These are phyloP conservation scores for Parasteatoda tepidariorum DNA, from an alignment of 1,140 invertebrate species.

Conservation along the genomic window DNA sequence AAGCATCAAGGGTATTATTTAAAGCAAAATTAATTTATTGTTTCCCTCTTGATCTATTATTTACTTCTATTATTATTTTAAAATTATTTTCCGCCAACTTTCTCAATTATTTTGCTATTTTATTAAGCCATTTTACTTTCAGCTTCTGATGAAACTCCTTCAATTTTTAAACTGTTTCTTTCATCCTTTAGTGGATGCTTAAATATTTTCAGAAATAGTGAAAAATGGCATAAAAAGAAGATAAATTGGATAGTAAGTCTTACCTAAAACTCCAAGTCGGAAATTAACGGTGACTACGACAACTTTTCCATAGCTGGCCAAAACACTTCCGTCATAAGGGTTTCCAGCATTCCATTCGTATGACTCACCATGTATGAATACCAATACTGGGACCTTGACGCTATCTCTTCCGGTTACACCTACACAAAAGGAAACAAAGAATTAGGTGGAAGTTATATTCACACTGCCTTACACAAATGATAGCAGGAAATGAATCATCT, in stretches of 20 bases:
- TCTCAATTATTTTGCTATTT: too few relatives aligned
- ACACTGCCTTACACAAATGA: conserved; percentile 27
- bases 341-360: conserved; percentile 97
- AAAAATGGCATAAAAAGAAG: conserved; percentile 34
- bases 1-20: too few relatives aligned
- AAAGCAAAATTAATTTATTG: too few relatives aligned
- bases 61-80: too few relatives aligned
- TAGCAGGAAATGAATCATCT: conserved; percentile 36
- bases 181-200: too few relatives aligned
- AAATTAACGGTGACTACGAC: conserved; percentile 97
- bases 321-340: conserved; percentile 92
- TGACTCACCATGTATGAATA: conserved; percentile 95
- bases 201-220: conserved; percentile 5
- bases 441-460: conserved; percentile 45
- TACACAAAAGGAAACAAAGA: conserved; percentile 47
- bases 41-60: too few relatives aligned
- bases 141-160: too few relatives aligned
- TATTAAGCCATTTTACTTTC: too few relatives aligned
- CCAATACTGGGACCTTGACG: conserved; percentile 78
- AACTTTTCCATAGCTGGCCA: conserved; percentile 91
- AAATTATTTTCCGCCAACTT: too few relatives aligned
- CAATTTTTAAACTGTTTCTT: too few relatives aligned
- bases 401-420: conserved; percentile 40
- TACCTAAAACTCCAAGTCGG: conserved; percentile 93
- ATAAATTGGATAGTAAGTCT: conserved; percentile 67